Base-by-base conservation (phyloP, 1,140 invertebrate genomes). In the Philopotamus ludificatus region DNA sequence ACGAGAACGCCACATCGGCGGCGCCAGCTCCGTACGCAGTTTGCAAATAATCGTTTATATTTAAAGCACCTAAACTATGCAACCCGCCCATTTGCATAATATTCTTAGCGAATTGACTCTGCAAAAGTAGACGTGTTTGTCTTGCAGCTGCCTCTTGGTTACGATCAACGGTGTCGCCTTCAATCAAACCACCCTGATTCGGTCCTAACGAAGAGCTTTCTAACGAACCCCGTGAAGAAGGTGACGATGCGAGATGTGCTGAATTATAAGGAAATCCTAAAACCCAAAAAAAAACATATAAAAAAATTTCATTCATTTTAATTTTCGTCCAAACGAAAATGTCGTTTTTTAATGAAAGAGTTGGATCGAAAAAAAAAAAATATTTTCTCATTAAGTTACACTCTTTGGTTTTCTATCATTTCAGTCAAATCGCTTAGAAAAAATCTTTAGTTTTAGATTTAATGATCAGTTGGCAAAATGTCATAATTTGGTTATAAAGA, bases 21-120 rank as follows among this genome's bases (percentile, higher is more conserved):
- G 68, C 68, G 0, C 75, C 74, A 0, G 76, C 73, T 3, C 72
- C 76, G 50, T 79, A 79, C 3, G 79, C 77, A 0, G 75, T 75
- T 49, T 80, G 79, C 0, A 81, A 64, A 50, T 79, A 81, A 12
- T 79, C 78, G 63, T 81, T 81, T 41, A 81, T 79, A 66, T 81
- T 81, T 50, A 81, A 76, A 23, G 7, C 2, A 59, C 57, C 59
- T 41, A 70, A 59, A 28, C 65, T 18, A 39, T 70, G 65, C 2
- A 70, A 39, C 25, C 57, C 55, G n/a, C 51, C 55, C 75, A 81
- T 78, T 59, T 79, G 79, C 67, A 80, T 75, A 2, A 81, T 73
- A 34, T 79, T 79, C 72, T 79, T 81, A 7, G 79, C 78, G 0
- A 81, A 73, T 23, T 79, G 76, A 9, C 76, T 77, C 59, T 80